Evolutionary conservation across 1,140 invertebrate species (phyloP).

Genomic region (Sinella curviseta): DNA sequence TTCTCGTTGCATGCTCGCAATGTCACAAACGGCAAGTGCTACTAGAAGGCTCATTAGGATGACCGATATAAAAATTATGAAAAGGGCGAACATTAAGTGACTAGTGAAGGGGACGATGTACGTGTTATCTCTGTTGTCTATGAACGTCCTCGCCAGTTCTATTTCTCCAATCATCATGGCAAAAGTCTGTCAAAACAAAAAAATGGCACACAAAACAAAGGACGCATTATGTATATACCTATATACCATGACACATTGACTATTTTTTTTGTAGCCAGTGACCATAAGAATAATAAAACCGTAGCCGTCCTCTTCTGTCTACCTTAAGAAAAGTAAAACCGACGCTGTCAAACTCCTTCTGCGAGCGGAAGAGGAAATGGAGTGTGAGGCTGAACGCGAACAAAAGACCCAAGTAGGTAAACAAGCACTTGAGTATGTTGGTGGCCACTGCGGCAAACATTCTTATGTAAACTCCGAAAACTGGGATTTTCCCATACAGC

Average conservation of each 20-base stretch:
- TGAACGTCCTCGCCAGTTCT: conserved; percentile 47
- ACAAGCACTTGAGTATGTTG: conserved; percentile 49
- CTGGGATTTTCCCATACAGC: conserved; percentile 50
- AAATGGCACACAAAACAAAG: background rate
- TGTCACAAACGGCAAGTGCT: conserved; percentile 49
- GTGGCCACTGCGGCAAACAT: conserved; percentile 42
- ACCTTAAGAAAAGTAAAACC: conserved; percentile 50
- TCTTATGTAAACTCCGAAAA: conserved; percentile 49
- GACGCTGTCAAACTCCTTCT: conserved; percentile 49
- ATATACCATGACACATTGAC: background rate
- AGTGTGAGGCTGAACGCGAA: conserved; percentile 50
- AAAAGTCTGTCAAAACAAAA: conserved; percentile 44
- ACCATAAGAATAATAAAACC: no score
- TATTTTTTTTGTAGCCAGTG: background rate
- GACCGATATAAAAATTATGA: conserved; percentile 50
- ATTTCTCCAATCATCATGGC: conserved; percentile 50
- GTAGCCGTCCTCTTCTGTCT: background rate
- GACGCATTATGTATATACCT: background rate
- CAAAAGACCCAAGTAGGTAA: conserved; percentile 49
- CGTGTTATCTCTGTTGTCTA: conserved; percentile 41
- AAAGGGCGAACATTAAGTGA: conserved; percentile 49
- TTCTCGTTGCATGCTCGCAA: conserved; percentile 48
- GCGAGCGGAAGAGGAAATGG: conserved; percentile 49
- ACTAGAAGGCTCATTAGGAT: conserved; percentile 49
- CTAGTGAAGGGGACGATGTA: conserved; percentile 49